Base-by-base conservation (phyloP, 2,797 vertebrate genomes). In the Mallotus villosus region DNA sequence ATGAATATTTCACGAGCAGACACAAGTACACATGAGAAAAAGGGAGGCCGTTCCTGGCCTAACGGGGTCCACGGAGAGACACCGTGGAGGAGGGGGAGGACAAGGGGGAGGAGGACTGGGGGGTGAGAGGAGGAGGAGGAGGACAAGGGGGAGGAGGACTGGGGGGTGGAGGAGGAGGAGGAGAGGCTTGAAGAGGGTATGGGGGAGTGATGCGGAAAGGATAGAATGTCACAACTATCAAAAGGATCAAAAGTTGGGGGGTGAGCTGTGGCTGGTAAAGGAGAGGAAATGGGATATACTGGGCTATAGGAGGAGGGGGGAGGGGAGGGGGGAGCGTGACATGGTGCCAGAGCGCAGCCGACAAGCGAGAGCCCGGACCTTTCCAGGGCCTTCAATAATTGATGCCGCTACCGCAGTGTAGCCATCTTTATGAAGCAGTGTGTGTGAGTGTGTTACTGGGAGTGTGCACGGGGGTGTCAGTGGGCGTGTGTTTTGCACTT, bases 381-480 rank as follows among this genome's bases (percentile, higher is more conserved):
- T 89, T 91, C 83, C 78, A 60, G 70, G 46, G 79, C 79, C 74
- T 80, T 93, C 78, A 91, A 94, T 92, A 89, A 93, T 93, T 92
- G 83, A 93, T 93, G 88, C 72, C 72, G 81, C 82, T 81, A 85
- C 84, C 85, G 83, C 81, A 81, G 73, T 62, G 53, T 84, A n/a
- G 80, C 78, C 85, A 69, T 90, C 85, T 88, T 88, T 87, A 80
- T 82, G 77, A 80, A 81, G 76, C 78, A 76, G 79, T 67, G 25
- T 80, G 80, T 41, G 67, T 76, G 70, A n/a, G 72, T 72, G 68
- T 71, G 61, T 19, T 34, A 75, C 60, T 76, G 59, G 57, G 77
- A 69, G 60, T 22, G 27, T 53, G 16, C 41, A 22, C 73, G 37
- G 21, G 65, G 12, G 19, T 16, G 58, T 57, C 34, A 51, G 41